phyloP scores from a whole-genome alignment of 2,888 invertebrate species.

The Epinotia ramella region DNA sequence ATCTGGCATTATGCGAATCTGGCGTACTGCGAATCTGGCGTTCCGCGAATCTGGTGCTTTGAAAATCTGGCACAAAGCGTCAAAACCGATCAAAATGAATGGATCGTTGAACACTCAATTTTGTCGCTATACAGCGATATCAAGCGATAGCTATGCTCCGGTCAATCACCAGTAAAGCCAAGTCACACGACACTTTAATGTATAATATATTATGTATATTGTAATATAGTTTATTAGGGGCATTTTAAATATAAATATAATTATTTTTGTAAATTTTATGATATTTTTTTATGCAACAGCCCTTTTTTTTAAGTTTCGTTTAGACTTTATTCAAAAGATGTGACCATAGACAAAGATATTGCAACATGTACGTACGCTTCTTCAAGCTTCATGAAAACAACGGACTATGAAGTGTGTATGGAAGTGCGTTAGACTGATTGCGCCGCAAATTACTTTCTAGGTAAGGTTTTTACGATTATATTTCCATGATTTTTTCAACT shows the following conservation, averaged over 20 bases:
- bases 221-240: not conserved
- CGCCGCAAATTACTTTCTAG: constrained; percentile 85
- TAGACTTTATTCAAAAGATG: not conserved
- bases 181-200: constrained; percentile 21
- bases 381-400: constrained; percentile 80
- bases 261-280: not conserved
- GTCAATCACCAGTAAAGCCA: constrained; percentile 25
- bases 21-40: no score
- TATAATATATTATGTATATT: no score
- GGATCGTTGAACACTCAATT: not conserved
- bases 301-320: not conserved
- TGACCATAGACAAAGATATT: constrained; percentile 55
- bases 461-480: constrained; percentile 64
- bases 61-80: no score
- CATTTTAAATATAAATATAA: not conserved
- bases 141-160: not conserved
- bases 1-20: no score
- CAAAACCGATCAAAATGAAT: no score
- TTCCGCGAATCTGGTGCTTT: no score
- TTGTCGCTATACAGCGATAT: constrained; percentile 15
- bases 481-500: constrained; percentile 37
- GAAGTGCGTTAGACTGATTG: constrained; percentile 87
- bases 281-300: not conserved
- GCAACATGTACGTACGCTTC: constrained; percentile 71
- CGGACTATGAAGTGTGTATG: constrained; percentile 85